Evolutionary conservation across 2,888 invertebrate species (phyloP), one percentile per base, ranked within the genome.

Genomic region (Apantesis nais): DNA sequence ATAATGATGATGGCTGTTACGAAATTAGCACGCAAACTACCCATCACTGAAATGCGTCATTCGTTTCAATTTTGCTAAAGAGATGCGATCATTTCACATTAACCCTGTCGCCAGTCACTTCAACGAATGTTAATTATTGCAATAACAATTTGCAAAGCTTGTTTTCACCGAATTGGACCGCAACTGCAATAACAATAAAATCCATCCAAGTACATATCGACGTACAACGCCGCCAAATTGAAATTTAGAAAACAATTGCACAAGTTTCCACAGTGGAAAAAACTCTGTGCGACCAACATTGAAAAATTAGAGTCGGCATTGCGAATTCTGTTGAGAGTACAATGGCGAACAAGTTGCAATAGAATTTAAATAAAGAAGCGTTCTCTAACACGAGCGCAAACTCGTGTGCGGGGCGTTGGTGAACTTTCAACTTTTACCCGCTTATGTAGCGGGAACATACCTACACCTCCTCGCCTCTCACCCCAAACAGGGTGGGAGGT

Each of bases 341-440:
- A 95, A 93, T 93, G 90, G 93, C 82, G 89, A 89, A 88, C 92
- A 90, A 93, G 95, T 96, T 95, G 96, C 95, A 92, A 96, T 95
- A 90, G 90, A 92, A 93, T 94, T 93, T 94, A 92, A 94, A 94
- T 93, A 94, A 94, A 94, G 93, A 93, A 93, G 86, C 92, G 89
- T 90, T 93, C 87, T 84, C 87, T 89, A 91, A 92, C 92, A 48
- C 48, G 48, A 90, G 90, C 87, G 89, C 88, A 90, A 91, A 91
- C 90, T 89, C 88, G 88, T 90, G 90, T 89, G 89, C 90, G 88
- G 90, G 89, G 91, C 90, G 91, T 88, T 91, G 90, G 93, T 93
- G 94, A 95, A 94, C 93, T 94, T 94, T 95, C 92, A 94, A 95
- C 94, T 94, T 94, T 92, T 92, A 91, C 91, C 89, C 92, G 92